These are phyloP conservation scores for Sarcophaga subvicina DNA, from an alignment of 2,888 invertebrate genomes.

Conservation along the genomic window DNA sequence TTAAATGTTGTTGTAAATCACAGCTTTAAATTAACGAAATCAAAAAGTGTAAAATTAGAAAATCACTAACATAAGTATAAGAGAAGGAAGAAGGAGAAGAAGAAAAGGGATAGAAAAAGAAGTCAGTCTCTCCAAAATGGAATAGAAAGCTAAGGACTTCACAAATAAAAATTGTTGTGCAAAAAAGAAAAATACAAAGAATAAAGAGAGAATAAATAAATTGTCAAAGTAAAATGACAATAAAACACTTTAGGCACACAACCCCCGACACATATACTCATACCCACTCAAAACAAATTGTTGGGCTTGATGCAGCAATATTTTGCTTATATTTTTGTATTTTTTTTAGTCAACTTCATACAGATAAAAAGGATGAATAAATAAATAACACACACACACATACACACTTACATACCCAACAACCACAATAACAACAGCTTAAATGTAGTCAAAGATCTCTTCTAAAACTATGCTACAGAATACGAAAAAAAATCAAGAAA, in stretches of 20 bases:
- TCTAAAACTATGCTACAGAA: constrained; percentile 34
- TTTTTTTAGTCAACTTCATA: background rate
- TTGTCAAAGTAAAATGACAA: constrained; percentile 38
- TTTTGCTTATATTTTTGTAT: constrained; percentile 2
- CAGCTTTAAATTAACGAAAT: constrained; percentile 54
- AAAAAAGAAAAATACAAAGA: background rate
- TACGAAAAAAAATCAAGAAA: background rate
- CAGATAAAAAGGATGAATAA: constrained; percentile 22
- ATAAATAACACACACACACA: constrained; percentile 5
- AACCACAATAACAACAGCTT: background rate
- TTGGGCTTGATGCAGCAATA: constrained; percentile 17
- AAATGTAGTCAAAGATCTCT: background rate
- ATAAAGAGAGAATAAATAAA: constrained; percentile 29
- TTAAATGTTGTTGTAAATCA: constrained; percentile 35
- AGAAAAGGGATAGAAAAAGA: background rate
- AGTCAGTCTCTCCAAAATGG: background rate
- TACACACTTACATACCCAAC: background rate
- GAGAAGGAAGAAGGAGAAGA: constrained; percentile 6
- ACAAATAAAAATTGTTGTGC: constrained; percentile 3
- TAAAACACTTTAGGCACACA: constrained; percentile 23
- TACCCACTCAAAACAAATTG: background rate
- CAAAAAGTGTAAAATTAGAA: constrained; percentile 63
- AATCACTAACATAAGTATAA: constrained; percentile 36
- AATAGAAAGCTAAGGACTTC: background rate
- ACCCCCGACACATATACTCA: too few species aligned